Evolutionary conservation across 2,888 invertebrate genomes (phyloP).

Genomic region (Campoplex capitator): DNA sequence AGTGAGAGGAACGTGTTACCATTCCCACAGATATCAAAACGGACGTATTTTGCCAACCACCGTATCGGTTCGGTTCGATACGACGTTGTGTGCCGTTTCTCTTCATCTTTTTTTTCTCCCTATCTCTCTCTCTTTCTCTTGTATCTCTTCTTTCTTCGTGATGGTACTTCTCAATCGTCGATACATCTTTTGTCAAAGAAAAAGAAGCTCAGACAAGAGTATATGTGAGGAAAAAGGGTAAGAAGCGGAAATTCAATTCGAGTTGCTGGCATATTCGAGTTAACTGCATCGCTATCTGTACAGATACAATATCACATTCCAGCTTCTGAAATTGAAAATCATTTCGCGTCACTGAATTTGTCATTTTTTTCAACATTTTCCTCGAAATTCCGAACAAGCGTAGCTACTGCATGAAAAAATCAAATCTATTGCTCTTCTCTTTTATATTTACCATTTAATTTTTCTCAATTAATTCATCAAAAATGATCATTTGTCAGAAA

Average conservation of each 20-base stretch:
- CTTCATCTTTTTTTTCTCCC: neutral
- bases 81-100: slow-evolving; percentile 19
- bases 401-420: neutral
- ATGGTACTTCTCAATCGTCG: neutral
- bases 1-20: slow-evolving; percentile 66
- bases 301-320: neutral
- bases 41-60: slow-evolving; percentile 64
- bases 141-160: neutral
- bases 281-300: neutral
- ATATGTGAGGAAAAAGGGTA: neutral
- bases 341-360: neutral
- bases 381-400: neutral
- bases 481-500: neutral
- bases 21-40: slow-evolving; percentile 79
- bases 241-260: slow-evolving; percentile 14
- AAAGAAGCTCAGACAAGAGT: neutral
- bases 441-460: neutral
- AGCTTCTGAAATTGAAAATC: neutral
- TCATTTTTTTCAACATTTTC: neutral
- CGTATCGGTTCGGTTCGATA: slow-evolving; percentile 43
- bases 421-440: neutral
- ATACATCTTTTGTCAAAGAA: slow-evolving; percentile 36
- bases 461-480: too few relatives aligned
- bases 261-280: neutral
- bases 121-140: slow-evolving; percentile 4